Conservation (phyloP, 2,113 vertebrate species). For the Pycnonotus jocosus region DNA sequence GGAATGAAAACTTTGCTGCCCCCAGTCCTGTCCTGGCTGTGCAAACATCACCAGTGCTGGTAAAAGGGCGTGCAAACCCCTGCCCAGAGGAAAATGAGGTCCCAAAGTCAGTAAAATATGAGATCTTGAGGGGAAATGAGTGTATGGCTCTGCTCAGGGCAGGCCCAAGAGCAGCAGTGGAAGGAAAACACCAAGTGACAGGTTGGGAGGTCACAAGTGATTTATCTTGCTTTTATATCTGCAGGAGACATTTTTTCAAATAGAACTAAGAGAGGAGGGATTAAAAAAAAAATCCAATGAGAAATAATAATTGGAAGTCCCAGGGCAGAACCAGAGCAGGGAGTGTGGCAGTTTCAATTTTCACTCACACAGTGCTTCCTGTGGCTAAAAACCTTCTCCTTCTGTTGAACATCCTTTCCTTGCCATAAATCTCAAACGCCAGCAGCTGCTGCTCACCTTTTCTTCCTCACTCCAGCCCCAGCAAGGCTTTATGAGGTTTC, state of each 20-base stretch:
- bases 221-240: conserved; percentile 56
- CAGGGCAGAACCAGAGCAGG: conserved; percentile 36
- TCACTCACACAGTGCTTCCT: conserved; percentile 47
- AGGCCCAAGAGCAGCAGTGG: not conserved
- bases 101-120: not conserved
- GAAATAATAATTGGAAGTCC: not conserved
- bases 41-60: not conserved
- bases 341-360: conserved; percentile 70
- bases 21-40: not conserved
- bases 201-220: conserved; percentile 6
- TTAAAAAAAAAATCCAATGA: not conserved
- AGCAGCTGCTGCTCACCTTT: not conserved
- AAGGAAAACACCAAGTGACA: not conserved
- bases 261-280: conserved; percentile 7
- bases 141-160: not conserved
- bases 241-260: conserved; percentile 63
- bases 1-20: not conserved
- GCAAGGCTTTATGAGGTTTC: not conserved
- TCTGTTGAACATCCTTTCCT: conserved; percentile 12
- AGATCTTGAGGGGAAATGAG: not conserved
- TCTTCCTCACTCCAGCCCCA: not conserved
- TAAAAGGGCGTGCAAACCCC: not conserved
- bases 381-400: conserved; percentile 55
- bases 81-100: not conserved
- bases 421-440: conserved; percentile 43